Percentiles rank a stretch among this genome's conserved stretches.
Conservation (phyloP, 2,888 invertebrate genomes). For the Papilio elwesi region DNA sequence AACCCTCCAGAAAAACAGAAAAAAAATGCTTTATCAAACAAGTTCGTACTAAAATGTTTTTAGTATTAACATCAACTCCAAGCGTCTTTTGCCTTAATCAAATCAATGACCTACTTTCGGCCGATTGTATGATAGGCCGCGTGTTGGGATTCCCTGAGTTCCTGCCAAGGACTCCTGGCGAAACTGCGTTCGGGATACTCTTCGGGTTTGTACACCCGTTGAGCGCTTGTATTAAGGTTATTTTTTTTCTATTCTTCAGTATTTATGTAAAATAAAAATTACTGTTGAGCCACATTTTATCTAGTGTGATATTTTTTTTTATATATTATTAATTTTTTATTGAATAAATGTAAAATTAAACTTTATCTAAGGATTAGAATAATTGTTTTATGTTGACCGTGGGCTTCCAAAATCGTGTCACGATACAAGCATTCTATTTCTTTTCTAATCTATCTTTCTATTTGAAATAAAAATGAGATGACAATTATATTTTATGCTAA, state of each 20-base stretch:
- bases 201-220: conserved; percentile 53
- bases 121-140: conserved; percentile 59
- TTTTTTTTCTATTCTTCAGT: background rate
- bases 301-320: background rate
- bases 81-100: conserved; percentile 57
- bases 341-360: no score
- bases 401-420: no score
- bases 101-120: conserved; percentile 71
- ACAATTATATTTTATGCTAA: no score
- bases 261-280: background rate
- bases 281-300: background rate
- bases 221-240: conserved; percentile 35
- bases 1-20: no score
- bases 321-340: no score
- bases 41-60: no score
- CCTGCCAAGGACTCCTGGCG: conserved; percentile 66
- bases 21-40: no score
- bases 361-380: no score
- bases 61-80: conserved; percentile 48
- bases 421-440: no score
- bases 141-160: conserved; percentile 75
- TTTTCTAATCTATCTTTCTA: no score
- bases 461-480: no score
- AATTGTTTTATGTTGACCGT: no score
- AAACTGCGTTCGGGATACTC: conserved; percentile 48